Evolutionary conservation across 2,888 invertebrate species (phyloP), one percentile per base, ranked within the genome.

Genomic region (Tachina fera): DNA sequence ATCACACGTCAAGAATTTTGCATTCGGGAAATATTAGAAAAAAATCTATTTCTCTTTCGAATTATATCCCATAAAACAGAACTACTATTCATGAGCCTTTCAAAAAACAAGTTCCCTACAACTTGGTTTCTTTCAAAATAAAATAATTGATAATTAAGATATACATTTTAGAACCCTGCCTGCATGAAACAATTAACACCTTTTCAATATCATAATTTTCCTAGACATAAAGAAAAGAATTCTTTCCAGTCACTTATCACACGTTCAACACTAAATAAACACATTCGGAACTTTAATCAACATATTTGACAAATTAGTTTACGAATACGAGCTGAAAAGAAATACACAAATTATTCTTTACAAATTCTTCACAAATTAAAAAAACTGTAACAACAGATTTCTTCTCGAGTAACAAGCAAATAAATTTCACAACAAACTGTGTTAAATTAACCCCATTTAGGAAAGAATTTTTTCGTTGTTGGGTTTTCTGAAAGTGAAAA

Each of bases 301-400:
- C 11, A 63, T 16, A 47, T 56, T 72, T 72, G 56, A 80, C 80
- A 80, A 72, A 65, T 80, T 74, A 65, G 72, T 72, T 80, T 58
- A n/a, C 41, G 22, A 13, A 9, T 16, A 31, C 13, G 10, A 11
- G 13, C 6, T 5, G 22, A 43, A 45, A 63, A 63, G 13, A 31
- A 63, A 47, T 9, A 9, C 3, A 51, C 9, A 67, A 53, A 56
- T 72, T 56, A 39, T 58, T 80, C 67, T 74, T 51, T 13, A 67
- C 49, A 51, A 49, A 61, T 63, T 53, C 67, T 74, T 51, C 9
- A 67, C 49, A 51, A 49, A 61, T 63, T 53, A 31, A 31, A 61
- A 63, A 74, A 67, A 39, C 4, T 60, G 65, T 53, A 58, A 71
- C 51, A 68, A 81, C 31, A 51, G 51, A 56, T 70, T 47, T 47